A percentile compares a stretch with the other conserved stretches of the same genome.
Evolutionary conservation across 2,113 vertebrate genomes (phyloP).

Genomic region (Chaenocephalus aceratus): DNA sequence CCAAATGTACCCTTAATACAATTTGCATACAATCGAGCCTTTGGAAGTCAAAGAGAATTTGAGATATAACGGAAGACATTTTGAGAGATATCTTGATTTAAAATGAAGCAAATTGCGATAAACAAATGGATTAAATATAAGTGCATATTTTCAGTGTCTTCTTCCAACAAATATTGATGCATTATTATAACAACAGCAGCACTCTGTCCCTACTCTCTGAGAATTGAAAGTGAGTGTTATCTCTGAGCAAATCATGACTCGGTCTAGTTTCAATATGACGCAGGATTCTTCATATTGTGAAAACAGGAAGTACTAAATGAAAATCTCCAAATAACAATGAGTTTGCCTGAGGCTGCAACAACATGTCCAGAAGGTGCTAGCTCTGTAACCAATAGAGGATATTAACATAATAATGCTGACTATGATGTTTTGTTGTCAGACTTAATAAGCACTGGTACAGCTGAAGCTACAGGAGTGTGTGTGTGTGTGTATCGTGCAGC

Average conservation of each 20-base stretch:
- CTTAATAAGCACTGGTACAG: slow-evolving; percentile 10
- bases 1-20: no score
- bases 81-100: no score
- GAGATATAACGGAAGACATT: no score
- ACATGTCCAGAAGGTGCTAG: not conserved
- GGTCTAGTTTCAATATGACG: not conserved
- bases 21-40: no score
- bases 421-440: not conserved
- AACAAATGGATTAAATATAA: no score
- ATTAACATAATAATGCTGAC: slow-evolving; percentile 41
- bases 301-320: slow-evolving; percentile 1
- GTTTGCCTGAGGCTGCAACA: slow-evolving; percentile 14
- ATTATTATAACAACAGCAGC: not conserved
- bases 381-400: slow-evolving; percentile 3
- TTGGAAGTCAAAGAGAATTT: no score
- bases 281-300: not conserved
- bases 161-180: not conserved
- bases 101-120: no score
- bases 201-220: not conserved
- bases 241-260: not conserved
- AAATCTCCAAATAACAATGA: not conserved
- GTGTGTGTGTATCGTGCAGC: slow-evolving; percentile 12
- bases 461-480: not conserved
- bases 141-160: no score
- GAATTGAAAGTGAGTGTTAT: not conserved